Evolutionary conservation across 2,888 invertebrate genomes (phyloP), one percentile per base, ranked within the genome.

Genomic region (Anthophora plumipes): DNA sequence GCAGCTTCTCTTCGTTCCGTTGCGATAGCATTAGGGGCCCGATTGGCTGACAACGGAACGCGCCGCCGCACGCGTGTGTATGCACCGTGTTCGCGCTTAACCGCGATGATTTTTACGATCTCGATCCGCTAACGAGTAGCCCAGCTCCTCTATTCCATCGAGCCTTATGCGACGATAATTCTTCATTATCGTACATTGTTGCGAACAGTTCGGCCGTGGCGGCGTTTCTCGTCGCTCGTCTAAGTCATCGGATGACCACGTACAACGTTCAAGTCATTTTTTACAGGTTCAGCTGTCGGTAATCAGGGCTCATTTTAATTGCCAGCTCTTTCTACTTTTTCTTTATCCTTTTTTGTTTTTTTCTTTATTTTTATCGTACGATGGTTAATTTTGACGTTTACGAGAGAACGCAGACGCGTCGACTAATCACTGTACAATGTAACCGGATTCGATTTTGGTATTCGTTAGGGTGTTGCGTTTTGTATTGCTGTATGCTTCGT

Each of bases 121-220:
- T 50, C 80, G 87, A 88, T 85, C 79, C 88, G 89, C 91, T 92
- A 93, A 93, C 93, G 92, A 92, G 92, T 90, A 86, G 86, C 83
- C 87, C 88, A 77, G 85, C 84, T 80, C 88, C 89, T 90, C 90
- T 90, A n/a, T 89, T 4, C 84, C 82, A 63, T 77, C 83, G 80
- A 71, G 82, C 87, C 91, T 91, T 91, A 91, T 84, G 91, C 89
- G 91, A 91, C 90, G 92, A 93, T 93, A 93, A 93, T 93, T 93
- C 93, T 93, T 93, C 93, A 93, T 93, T 93, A 93, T 92, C 91
- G 92, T 91, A 93, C 91, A 93, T 93, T 93, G 92, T 92, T 92
- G 92, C 90, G 88, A 55, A 67, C 46, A 70, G 66, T 54, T 63
- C 64, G 66, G 54, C 60, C 77, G 69, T 69, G 66, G 67, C 77